Conservation (phyloP, 2,797 vertebrate genomes). For the Oreochromis grahami region DNA sequence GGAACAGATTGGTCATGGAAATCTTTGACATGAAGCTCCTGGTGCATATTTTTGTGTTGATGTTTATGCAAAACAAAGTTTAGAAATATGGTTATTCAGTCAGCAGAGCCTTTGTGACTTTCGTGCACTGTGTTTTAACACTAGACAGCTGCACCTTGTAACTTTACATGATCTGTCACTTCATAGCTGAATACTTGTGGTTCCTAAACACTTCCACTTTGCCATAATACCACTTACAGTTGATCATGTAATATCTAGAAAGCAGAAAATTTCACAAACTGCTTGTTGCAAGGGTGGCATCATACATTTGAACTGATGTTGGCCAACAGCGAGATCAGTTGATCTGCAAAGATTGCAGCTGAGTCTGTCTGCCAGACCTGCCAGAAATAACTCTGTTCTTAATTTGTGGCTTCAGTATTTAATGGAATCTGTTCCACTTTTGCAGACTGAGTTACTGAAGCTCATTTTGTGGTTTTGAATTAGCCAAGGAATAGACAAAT, state of each 20-base stretch:
- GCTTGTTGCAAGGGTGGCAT: background rate
- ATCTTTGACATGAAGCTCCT: background rate
- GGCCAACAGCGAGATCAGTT: background rate
- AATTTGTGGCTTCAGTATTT: background rate
- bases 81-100: background rate
- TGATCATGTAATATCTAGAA: background rate
- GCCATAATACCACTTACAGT: background rate
- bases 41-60: background rate
- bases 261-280: background rate
- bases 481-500: accelerated
- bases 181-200: background rate
- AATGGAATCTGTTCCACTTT: background rate
- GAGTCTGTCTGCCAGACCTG: background rate
- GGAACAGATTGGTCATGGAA: background rate
- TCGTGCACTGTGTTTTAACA: background rate
- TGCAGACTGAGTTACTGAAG: background rate
- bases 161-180: background rate
- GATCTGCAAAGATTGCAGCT: background rate
- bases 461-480: background rate
- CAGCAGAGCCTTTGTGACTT: background rate
- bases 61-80: background rate
- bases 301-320: background rate
- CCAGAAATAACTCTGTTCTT: background rate
- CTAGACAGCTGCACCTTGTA: background rate
- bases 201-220: background rate